Evolutionary conservation across 1,140 invertebrate genomes (phyloP), one percentile per base, ranked within the genome.

Genomic region (Drosophila nigrodunni): DNA sequence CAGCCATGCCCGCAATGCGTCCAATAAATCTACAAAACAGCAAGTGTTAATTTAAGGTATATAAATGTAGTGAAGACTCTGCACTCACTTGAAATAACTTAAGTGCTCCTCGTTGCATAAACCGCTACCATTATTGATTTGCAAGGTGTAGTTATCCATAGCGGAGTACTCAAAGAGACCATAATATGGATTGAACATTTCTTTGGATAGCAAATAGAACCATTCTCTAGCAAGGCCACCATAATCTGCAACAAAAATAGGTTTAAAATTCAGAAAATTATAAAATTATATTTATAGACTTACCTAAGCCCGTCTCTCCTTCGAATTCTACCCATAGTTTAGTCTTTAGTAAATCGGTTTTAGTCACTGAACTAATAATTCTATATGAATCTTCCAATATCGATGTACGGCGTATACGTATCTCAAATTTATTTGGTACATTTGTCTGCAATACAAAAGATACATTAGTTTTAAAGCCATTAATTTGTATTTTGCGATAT

Each of bases 181-280:
- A 93, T 99, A 99, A 92, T 99, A 99, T 1, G 98, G 98, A 94
- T 99, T 99, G 93, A 99, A 99, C 98, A 99, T 99, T 95, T 99
- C 98, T 93, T 99, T 99, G 0, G 98, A 99, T 30, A 99, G 93
- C 34, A 99, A 94, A 94, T 99, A 99, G 94, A 99, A 99, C 98
- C 98, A 99, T 94, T 99, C 98, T 75, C 98, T 94, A 13, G 97
- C 97, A 50, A 99, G 95, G 61, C 99, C 99, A 71, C 99, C 98
- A 93, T 99, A 99, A 94, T 99, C 99, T 94, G 43, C 4, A 15
- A 37, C 2, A 2, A 0, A 13, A 11, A 41, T 1, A 30, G 21
- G 4, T 11, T 21, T 15, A 43, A 7, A 43, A 43, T 1, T 4
- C 0, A 5, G 37, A 7, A 13, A 7, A 10, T 7, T 43, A 6